Base-by-base conservation (phyloP, 2,888 invertebrate genomes). In the Pediacus dermestoides region DNA sequence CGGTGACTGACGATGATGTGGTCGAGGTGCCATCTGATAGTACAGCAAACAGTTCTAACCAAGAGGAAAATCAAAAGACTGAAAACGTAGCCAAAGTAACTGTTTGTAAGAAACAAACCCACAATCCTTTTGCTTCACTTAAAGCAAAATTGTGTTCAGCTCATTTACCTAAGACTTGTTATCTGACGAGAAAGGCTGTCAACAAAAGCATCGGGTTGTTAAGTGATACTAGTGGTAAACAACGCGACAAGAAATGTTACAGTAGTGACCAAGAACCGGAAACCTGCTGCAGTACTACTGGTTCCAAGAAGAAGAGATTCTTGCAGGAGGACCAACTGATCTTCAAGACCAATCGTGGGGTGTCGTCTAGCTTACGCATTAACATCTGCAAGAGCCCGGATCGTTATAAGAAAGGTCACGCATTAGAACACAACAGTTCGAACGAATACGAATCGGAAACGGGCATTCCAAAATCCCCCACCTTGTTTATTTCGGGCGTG, bases 371-470 rank as follows among this genome's bases (percentile, higher is more conserved):
- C 40, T 52, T 71, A 26, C 58, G 69, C 22, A 71, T 71, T 16
- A 67, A 67, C 54, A 71, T 71, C 18, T 67, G 68, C 48, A 61
- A 63, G 37, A 65, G 60, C 40, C 64, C 66, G 2, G 56, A 59
- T 18, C 58, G 55, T 23, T 31, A 39, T 10, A 55, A 47, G 21
- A 58, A 55, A 26, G 50, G 52, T 11, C 63, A 63, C 35, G 52
- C 63, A 8, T 48, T 73, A 32, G 73, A 73, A 55, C 73, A 73
- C 0, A 73, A 74, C 46, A 72, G 72, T 53, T 72, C 72, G 4
- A 73, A 73, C 50, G 74, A 75, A 50, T 74, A 74, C 55, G 75
- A 75, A 61, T 74, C 74, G n/a, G 75, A 75, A 55, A 75, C 74
- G 1, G 76, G 75, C 2, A 74, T 75, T 30, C 75, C 75, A 7